These are phyloP conservation scores for Hypolimnas misippus DNA, from an alignment of 2,888 invertebrate species.

Conservation along the genomic window DNA sequence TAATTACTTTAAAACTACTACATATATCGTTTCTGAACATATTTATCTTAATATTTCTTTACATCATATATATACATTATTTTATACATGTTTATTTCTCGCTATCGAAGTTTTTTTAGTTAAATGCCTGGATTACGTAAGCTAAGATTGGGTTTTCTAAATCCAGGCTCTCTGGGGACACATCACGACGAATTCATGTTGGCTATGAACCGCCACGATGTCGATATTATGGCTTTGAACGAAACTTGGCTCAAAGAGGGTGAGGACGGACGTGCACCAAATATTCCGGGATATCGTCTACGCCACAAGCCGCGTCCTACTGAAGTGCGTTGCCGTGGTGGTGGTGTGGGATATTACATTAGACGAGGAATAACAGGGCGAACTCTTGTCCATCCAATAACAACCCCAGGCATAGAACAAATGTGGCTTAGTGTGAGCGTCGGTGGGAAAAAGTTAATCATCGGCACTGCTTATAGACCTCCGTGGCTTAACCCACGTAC, in stretches of 20 bases:
- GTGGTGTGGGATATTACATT: conserved; percentile 14
- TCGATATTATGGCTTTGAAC: conserved; percentile 34
- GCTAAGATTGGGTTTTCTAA: conserved; percentile 17
- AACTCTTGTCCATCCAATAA: not conserved
- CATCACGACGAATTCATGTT: conserved; percentile 31
- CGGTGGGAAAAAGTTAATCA: not conserved
- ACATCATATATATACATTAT: too few species aligned
- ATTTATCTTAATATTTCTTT: too few species aligned
- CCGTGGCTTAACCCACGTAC: not conserved
- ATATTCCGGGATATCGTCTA: not conserved
- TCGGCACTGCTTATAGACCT: conserved; percentile 13
- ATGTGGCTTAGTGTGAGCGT: conserved; percentile 9
- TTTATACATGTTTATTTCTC: too few species aligned
- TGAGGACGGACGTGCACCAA: not conserved
- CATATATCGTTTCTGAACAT: too few species aligned
- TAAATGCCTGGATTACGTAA: not conserved
- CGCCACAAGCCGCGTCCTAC: not conserved
- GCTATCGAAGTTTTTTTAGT: not conserved
- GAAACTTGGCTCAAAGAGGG: conserved; percentile 31
- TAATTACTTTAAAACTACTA: too few species aligned
- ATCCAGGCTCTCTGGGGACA: conserved; percentile 23
- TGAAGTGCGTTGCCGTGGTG: not conserved
- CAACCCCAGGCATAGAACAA: conserved; percentile 1
- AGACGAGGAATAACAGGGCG: conserved; percentile 4
- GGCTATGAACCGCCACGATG: conserved; percentile 21